These are phyloP conservation scores for Argynnis bischoffii DNA, from an alignment of 2,888 invertebrate genomes.

Conservation along the genomic window DNA sequence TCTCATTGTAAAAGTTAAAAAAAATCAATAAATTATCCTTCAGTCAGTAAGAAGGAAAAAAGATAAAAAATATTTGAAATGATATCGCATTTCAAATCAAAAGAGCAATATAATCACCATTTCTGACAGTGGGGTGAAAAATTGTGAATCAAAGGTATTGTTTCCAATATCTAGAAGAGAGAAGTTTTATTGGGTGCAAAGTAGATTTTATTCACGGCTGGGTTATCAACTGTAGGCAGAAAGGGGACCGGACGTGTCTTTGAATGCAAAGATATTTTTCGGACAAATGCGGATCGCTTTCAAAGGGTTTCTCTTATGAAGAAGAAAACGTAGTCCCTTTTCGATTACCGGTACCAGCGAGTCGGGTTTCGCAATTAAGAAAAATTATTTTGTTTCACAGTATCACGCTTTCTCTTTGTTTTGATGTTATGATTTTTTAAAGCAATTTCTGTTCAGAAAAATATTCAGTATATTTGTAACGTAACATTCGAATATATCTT, in stretches of 20 bases:
- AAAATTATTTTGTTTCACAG: constrained; percentile 44
- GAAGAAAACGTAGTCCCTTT: constrained; percentile 69
- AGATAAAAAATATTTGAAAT: constrained; percentile 46
- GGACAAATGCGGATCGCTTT: constrained; percentile 72
- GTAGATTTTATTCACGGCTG: constrained; percentile 77
- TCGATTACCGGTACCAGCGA: constrained; percentile 68
- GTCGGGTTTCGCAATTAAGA: constrained; percentile 67
- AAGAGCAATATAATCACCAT: constrained; percentile 73
- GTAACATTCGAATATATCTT: no score
- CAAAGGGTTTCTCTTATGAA: constrained; percentile 73
- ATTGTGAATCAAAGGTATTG: constrained; percentile 78
- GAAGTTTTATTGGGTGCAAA: constrained; percentile 80
- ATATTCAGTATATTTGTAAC: not conserved
- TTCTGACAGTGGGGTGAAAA: constrained; percentile 59
- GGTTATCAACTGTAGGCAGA: constrained; percentile 66
- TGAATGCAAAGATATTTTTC: constrained; percentile 80
- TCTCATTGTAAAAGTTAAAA: not conserved
- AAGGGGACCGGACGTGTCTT: constrained; percentile 67
- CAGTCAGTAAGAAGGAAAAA: constrained; percentile 6
- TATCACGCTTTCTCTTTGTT: constrained; percentile 45
- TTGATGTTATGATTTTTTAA: constrained; percentile 42
- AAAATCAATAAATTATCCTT: not conserved
- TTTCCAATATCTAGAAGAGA: constrained; percentile 75
- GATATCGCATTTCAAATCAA: constrained; percentile 73
- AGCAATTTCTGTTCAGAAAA: no score